Conservation (phyloP, 2,113 vertebrate species). For the Notarius lentiginosus region DNA sequence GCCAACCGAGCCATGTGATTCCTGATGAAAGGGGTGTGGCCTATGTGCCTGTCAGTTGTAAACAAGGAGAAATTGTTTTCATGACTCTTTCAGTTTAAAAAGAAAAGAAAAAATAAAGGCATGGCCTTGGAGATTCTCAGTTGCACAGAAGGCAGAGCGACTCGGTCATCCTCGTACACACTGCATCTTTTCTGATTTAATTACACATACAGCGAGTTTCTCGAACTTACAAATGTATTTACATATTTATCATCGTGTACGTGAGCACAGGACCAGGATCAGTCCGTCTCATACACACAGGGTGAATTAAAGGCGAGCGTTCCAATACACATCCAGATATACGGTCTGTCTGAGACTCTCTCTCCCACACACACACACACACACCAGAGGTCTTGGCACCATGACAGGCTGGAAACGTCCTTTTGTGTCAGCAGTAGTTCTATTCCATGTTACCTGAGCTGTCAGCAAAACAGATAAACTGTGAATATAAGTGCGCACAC, state of each 20-base stretch:
- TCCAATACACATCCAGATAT: neutral
- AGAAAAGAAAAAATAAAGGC: neutral
- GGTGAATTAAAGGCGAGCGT: neutral
- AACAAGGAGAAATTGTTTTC: neutral
- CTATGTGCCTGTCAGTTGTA: neutral
- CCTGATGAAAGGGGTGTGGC: neutral
- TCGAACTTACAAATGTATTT: neutral
- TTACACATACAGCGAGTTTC: neutral
- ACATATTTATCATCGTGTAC: neutral
- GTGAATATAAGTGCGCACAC: neutral
- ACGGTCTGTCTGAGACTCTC: neutral
- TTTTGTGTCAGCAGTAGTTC: slow-evolving; percentile 41
- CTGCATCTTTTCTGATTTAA: neutral
- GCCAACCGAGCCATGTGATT: neutral
- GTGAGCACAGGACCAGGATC: too few species aligned
- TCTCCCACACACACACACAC: neutral
- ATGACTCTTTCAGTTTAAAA: neutral
- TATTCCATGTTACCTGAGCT: slow-evolving; percentile 34
- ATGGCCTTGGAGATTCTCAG: neutral
- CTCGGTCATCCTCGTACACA: neutral
- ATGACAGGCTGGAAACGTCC: slow-evolving; percentile 41
- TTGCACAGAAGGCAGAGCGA: neutral
- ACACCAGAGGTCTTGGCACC: neutral
- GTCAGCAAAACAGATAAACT: slow-evolving; percentile 47
- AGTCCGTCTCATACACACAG: neutral